phyloP scores from a whole-genome alignment of 1,140 invertebrate genomes.

The Drosophila carrolli region DNA sequence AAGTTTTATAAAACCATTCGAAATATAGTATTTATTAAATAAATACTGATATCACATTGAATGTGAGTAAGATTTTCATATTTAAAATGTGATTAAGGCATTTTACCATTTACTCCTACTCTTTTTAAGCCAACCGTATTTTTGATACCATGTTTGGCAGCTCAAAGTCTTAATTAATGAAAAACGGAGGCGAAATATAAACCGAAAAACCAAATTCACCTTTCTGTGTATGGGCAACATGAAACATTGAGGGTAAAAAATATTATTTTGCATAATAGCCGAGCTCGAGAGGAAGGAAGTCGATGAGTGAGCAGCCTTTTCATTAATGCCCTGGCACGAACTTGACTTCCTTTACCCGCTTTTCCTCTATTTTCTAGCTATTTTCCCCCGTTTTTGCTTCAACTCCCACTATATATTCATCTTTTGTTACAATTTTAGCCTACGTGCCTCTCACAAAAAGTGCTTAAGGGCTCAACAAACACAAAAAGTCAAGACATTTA shows the following conservation, averaged over 20 bases:
- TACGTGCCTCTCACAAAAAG: constrained; percentile 50
- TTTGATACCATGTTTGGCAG: constrained; percentile 1
- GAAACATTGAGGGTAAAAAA: constrained; percentile 42
- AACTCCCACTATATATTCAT: constrained; percentile 31
- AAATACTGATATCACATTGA: no score
- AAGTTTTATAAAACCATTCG: no score
- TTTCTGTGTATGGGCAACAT: constrained; percentile 9
- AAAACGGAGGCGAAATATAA: constrained; percentile 22
- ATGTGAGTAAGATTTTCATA: no score
- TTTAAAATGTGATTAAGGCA: no score
- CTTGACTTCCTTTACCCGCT: constrained; percentile 29
- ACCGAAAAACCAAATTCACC: neutral
- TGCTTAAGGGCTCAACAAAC: constrained; percentile 78
- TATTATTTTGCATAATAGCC: constrained; percentile 43
- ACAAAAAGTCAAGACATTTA: constrained; percentile 83
- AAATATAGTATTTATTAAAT: no score
- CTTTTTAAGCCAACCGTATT: neutral
- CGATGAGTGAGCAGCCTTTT: constrained; percentile 44
- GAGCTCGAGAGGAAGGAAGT: constrained; percentile 20
- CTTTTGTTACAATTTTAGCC: constrained; percentile 51
- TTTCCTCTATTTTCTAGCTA: constrained; percentile 26
- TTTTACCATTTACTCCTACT: no score
- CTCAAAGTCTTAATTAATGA: constrained; percentile 51
- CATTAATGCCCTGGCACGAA: constrained; percentile 53
- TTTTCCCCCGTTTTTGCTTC: neutral